These are phyloP conservation scores for Trigoniulus corallinus DNA, from an alignment of 1,140 invertebrate species.

Conservation along the genomic window DNA sequence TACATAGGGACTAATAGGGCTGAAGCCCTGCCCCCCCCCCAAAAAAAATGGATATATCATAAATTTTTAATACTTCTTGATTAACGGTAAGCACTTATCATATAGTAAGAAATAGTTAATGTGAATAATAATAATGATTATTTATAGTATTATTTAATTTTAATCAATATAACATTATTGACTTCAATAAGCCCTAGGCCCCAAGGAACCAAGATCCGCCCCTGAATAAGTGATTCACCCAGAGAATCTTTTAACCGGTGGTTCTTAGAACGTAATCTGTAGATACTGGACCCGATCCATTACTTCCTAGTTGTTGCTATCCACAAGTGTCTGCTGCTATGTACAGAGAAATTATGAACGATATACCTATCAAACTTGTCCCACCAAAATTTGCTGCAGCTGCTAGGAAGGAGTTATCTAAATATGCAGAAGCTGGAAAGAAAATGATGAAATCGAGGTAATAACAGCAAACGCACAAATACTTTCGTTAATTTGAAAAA, in stretches of 20 bases:
- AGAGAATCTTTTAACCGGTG: constrained; percentile 91
- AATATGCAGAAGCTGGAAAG: constrained; percentile 91
- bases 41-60: too few relatives aligned
- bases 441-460: constrained; percentile 83
- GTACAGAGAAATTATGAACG: constrained; percentile 97
- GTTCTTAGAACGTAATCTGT: constrained; percentile 89
- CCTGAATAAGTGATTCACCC: constrained; percentile 69
- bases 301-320: constrained; percentile 77
- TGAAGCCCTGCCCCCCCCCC: too few relatives aligned
- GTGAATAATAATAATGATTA: too few relatives aligned
- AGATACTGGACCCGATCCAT: constrained; percentile 55
- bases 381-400: constrained; percentile 89
- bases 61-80: too few relatives aligned
- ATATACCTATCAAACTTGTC: constrained; percentile 89
- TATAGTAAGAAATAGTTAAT: too few relatives aligned
- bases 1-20: too few relatives aligned
- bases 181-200: constrained; percentile 32
- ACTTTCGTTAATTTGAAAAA: too few relatives aligned
- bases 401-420: constrained; percentile 84
- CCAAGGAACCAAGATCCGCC: too few relatives aligned
- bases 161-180: too few relatives aligned
- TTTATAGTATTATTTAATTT: too few relatives aligned
- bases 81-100: too few relatives aligned
- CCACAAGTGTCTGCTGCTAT: constrained; percentile 85
- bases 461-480: too few relatives aligned